Evolutionary conservation across 2,113 vertebrate genomes (phyloP).

Genomic region (Apteryx mantelli): DNA sequence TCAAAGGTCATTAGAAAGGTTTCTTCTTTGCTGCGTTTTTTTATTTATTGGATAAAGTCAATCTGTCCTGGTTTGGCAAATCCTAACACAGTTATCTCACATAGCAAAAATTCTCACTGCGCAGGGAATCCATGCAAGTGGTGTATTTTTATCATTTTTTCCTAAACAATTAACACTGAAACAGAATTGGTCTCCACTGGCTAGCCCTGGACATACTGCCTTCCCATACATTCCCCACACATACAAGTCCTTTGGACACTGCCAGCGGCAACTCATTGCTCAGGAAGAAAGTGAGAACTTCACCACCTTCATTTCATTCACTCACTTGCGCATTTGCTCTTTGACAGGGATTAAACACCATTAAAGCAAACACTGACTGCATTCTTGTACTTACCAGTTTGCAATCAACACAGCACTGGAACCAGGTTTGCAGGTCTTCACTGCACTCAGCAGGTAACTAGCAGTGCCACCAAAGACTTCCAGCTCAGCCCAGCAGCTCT

Average conservation of each 20-base stretch:
- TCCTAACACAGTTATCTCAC: background rate
- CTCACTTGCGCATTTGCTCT: background rate
- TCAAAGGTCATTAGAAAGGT: background rate
- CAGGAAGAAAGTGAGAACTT: background rate
- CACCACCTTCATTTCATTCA: background rate
- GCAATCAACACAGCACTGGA: background rate
- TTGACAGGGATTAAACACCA: background rate
- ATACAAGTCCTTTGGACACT: background rate
- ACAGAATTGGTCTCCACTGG: background rate
- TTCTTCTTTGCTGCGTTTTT: background rate
- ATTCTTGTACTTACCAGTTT: background rate
- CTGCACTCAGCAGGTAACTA: background rate
- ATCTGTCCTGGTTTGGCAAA: background rate
- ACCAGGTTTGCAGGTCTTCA: background rate
- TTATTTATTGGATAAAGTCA: background rate
- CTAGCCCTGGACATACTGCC: background rate
- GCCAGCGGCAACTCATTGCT: background rate
- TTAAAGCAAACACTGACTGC: background rate
- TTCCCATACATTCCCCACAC: background rate
- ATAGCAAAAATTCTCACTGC: background rate
- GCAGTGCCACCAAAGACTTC: background rate
- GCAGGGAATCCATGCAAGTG: too few relatives aligned
- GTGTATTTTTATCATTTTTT: rapidly evolving
- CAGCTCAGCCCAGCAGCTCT: background rate
- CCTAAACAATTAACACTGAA: background rate